Base-by-base conservation (phyloP, 2,113 vertebrate species). In the Colius striatus region DNA sequence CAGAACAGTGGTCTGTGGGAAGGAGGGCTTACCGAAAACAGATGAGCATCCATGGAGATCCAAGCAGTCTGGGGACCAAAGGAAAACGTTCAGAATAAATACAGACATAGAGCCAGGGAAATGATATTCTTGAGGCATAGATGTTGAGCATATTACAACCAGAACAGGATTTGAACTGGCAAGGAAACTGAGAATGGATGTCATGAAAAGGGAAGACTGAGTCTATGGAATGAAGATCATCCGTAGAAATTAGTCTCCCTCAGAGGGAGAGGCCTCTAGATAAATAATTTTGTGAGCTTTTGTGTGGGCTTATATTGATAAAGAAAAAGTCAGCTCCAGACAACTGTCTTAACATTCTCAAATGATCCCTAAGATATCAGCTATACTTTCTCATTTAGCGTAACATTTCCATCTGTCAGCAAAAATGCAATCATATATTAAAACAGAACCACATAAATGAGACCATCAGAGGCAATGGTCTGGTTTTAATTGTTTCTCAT, bases 41-140 rank as follows among this genome's bases (percentile, higher is more conserved):
- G 63, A 4, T 86, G 87, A 91, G 34, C 65, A 89, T 92, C 78
- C 66, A 78, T 72, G 77, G 91, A 91, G 50, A 51, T 94, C 90
- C 70, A 22, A 95, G 81, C 41, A 87, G 95, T 81, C 84, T 93
- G 73, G 57, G 60, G 90, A 89, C 48, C 89, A 94, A 88, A 90
- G 86, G 73, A 96, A 91, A 96, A 95, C 14, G 41, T 84, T 91
- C 57, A 94, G 81, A 91, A 87, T 84, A 87, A 92, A 87, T 87
- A 77, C 17, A 89, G 66, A 65, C 27, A 18, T 38, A 88, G 66
- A 89, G 41, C 23, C 25, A 72, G 61, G 76, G 41, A 74, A 70
- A 91, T 5, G 45, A 10, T 63, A 78, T 34, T 84, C 62, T 71
- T 8, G 2, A 57, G 38, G 36, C 23, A 87, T 21, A 32, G 70